These are phyloP conservation scores for Microchirus variegatus DNA, from an alignment of 2,797 vertebrate genomes.

Conservation along the genomic window DNA sequence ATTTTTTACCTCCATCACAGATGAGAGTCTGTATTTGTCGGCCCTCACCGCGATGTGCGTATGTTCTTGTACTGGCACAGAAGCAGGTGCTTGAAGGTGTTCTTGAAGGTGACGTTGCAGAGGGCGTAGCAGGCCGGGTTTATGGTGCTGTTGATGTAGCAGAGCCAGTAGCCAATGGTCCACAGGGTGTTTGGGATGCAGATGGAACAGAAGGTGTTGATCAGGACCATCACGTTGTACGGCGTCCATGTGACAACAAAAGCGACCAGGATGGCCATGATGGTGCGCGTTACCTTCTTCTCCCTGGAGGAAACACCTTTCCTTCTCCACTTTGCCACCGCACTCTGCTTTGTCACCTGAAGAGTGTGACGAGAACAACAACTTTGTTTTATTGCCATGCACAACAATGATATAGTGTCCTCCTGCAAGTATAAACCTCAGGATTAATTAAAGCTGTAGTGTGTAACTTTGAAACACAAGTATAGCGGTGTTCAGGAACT, in stretches of 20 bases:
- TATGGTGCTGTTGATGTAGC: constrained; percentile 98
- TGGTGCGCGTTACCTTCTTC: constrained; percentile 96
- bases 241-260: constrained; percentile 96
- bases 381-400: not conserved
- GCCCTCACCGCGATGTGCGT: constrained; percentile 68
- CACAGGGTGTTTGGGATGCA: constrained; percentile 93
- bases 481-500: too few relatives aligned
- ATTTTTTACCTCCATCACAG: constrained; percentile 7
- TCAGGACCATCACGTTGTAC: constrained; percentile 97
- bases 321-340: constrained; percentile 73
- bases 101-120: constrained; percentile 97
- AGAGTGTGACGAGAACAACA: constrained; percentile 1
- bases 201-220: constrained; percentile 91
- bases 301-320: constrained; percentile 88
- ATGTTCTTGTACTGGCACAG: constrained; percentile 97
- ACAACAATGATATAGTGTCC: not conserved
- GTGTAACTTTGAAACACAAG: too few relatives aligned
- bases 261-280: constrained; percentile 95
- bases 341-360: constrained; percentile 84
- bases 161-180: constrained; percentile 97
- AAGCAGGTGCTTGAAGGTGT: constrained; percentile 96
- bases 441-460: too few relatives aligned
- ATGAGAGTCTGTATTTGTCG: not conserved
- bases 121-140: constrained; percentile 98
- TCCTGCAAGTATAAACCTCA: too few relatives aligned